These are phyloP conservation scores for Lagria hirta DNA, from an alignment of 2,888 invertebrate genomes.

Conservation along the genomic window DNA sequence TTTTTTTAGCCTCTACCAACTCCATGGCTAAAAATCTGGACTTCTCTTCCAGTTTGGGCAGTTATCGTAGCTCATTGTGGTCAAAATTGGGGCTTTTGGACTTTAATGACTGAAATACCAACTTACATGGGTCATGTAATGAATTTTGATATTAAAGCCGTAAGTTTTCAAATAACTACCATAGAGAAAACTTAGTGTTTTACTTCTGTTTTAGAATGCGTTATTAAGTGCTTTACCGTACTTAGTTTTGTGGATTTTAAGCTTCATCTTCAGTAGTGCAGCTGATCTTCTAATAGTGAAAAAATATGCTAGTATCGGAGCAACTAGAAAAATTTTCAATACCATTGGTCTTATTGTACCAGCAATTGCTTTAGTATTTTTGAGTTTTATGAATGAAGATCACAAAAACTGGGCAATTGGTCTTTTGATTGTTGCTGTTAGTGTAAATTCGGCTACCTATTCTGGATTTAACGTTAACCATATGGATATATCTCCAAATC, in stretches of 20 bases:
- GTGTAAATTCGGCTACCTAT: constrained; percentile 73
- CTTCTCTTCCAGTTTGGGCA: constrained; percentile 76
- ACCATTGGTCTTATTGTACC: constrained; percentile 43
- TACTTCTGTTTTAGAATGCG: constrained; percentile 60
- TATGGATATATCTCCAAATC: constrained; percentile 82
- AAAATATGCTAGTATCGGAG: constrained; percentile 45
- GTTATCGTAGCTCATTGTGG: constrained; percentile 71
- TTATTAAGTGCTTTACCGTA: constrained; percentile 72
- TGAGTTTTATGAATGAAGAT: constrained; percentile 36
- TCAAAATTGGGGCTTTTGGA: constrained; percentile 83
- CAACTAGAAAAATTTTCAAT: constrained; percentile 68
- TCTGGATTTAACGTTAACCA: constrained; percentile 79
- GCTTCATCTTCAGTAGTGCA: constrained; percentile 67
- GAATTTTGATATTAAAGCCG: constrained; percentile 66
- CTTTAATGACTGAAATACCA: constrained; percentile 78
- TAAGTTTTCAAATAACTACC: background rate
- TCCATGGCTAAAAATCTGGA: constrained; percentile 75
- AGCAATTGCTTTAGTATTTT: constrained; percentile 34
- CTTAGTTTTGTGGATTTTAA: constrained; percentile 69
- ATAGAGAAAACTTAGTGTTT: too few relatives aligned
- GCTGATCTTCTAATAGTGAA: constrained; percentile 64
- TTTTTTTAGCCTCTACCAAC: constrained; percentile 50
- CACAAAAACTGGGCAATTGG: constrained; percentile 58
- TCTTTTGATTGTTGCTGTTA: constrained; percentile 71
- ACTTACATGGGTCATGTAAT: constrained; percentile 75